Percentiles rank a stretch among this genome's conserved stretches.
Evolutionary conservation across 1,140 invertebrate species (phyloP).

Genomic region (Spodoptera frugiperda): DNA sequence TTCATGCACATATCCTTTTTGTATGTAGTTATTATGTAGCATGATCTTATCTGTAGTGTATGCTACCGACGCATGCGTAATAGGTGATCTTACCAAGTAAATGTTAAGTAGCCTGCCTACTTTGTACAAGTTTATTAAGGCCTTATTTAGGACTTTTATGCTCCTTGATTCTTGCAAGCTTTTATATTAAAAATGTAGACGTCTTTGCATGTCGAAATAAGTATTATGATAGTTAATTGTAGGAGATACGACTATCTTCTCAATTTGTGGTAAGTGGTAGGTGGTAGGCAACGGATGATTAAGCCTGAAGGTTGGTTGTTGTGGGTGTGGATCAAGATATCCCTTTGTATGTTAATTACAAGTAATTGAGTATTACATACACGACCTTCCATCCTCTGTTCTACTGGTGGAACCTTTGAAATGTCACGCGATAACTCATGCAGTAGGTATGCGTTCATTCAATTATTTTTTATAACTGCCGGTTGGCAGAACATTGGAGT

Average conservation of each 20-base stretch:
- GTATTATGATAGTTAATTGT: background rate
- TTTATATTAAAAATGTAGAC: background rate
- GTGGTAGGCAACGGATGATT: constrained; percentile 27
- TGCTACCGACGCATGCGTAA: constrained; percentile 4
- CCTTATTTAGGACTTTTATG: background rate
- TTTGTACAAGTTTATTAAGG: constrained; percentile 21
- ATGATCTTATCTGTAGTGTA: constrained; percentile 12
- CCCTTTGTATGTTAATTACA: constrained; percentile 69
- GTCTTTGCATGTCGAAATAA: background rate
- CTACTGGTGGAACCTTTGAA: constrained; percentile 21
- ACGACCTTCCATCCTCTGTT: constrained; percentile 43
- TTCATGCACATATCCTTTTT: background rate
- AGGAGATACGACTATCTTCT: background rate
- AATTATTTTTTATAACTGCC: too few species aligned
- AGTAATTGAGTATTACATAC: constrained; percentile 61
- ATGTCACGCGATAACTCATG: constrained; percentile 19
- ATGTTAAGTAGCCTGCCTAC: constrained; percentile 14
- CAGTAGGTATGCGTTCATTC: background rate
- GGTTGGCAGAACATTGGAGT: too few species aligned
- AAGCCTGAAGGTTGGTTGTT: constrained; percentile 5
- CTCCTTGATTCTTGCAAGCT: background rate
- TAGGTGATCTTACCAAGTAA: constrained; percentile 11
- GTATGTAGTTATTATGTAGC: background rate
- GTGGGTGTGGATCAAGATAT: constrained; percentile 55
- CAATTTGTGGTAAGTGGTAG: background rate